Evolutionary conservation across 2,797 vertebrate genomes (phyloP).

Genomic region (Anguilla megastoma): DNA sequence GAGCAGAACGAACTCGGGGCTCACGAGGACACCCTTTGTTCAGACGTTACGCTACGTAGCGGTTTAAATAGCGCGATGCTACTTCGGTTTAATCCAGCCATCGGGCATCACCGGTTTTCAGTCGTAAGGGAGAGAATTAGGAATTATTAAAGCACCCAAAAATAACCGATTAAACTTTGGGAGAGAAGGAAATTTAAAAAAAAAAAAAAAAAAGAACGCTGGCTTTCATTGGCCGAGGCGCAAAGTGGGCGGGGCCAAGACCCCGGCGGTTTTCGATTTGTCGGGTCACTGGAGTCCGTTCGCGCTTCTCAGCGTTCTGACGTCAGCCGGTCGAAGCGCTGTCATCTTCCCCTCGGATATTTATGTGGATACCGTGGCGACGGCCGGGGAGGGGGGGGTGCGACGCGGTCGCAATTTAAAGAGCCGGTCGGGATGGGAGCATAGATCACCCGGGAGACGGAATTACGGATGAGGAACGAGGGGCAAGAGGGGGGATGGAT

Average conservation of each 20-base stretch:
- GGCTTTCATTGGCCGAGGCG: background rate
- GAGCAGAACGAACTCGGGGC: background rate
- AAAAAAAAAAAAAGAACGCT: background rate
- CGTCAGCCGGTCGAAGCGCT: background rate
- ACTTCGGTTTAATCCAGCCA: background rate
- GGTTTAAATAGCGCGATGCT: background rate
- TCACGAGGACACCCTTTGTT: background rate
- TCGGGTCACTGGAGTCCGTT: background rate
- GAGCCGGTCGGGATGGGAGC: background rate
- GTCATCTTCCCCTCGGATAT: background rate
- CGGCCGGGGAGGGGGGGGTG: background rate
- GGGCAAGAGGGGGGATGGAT: background rate
- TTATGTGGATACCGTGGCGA: background rate
- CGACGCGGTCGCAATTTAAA: background rate
- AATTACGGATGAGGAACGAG: background rate
- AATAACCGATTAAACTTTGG: background rate
- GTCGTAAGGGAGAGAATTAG: background rate
- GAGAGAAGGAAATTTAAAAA: background rate
- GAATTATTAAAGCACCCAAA: background rate
- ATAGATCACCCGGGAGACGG: background rate
- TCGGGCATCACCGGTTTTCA: background rate
- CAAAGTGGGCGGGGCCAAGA: background rate
- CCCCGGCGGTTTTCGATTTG: too few relatives aligned
- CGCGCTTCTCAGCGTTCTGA: background rate
- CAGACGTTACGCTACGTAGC: background rate